Conservation (phyloP, 2,797 vertebrate genomes). For the Euphonia xanthogaster region DNA sequence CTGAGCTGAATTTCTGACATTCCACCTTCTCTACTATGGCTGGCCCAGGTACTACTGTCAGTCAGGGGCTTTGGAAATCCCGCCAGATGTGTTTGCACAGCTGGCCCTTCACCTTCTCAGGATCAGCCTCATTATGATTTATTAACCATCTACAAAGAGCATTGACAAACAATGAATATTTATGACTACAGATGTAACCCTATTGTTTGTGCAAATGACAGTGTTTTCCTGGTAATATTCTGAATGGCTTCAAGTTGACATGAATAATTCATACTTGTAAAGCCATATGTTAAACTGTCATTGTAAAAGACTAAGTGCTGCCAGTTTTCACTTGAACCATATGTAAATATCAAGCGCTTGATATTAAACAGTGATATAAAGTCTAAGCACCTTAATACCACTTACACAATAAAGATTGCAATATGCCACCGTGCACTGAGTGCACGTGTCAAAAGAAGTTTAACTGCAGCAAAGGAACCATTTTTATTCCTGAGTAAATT, state of each 20-base stretch:
- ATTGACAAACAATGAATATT: conserved; percentile 50
- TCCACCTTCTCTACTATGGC: background rate
- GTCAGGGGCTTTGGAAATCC: background rate
- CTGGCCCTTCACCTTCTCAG: background rate
- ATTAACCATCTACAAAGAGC: conserved; percentile 26
- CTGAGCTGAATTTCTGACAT: background rate
- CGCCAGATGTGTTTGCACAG: background rate
- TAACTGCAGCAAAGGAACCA: background rate
- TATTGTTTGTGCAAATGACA: conserved; percentile 23
- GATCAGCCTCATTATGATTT: conserved; percentile 25
- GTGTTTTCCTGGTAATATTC: conserved; percentile 30
- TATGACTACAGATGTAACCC: conserved; percentile 46
- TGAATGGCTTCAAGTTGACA: conserved; percentile 29
- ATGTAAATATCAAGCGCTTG: conserved; percentile 34
- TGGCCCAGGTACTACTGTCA: background rate
- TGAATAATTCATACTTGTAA: conserved; percentile 49
- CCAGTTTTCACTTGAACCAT: conserved; percentile 36
- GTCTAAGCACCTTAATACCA: background rate
- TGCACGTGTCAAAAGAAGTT: background rate
- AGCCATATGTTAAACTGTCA: conserved; percentile 57
- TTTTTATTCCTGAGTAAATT: background rate
- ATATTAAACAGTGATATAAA: conserved; percentile 38
- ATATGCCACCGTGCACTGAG: background rate
- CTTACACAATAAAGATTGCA: background rate
- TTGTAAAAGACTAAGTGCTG: conserved; percentile 7